Base-by-base conservation (phyloP, 2,888 invertebrate species). In the Rotaria socialis region DNA sequence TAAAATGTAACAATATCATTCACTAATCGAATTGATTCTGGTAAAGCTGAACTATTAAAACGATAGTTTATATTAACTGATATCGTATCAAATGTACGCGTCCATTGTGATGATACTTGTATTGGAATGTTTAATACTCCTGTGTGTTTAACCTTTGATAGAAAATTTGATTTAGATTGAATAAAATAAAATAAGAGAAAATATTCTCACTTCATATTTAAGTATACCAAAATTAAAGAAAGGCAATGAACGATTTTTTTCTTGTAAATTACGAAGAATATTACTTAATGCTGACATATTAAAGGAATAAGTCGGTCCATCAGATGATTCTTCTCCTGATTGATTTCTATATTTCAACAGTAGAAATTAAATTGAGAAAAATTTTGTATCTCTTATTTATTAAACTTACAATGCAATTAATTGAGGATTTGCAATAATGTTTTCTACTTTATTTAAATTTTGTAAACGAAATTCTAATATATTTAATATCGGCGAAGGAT, bases 51-150 rank as follows among this genome's bases (percentile, higher is more conserved):
- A 80, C 47, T 80, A 47, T 80, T 80, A 43, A 80, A 80, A 47
- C 80, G 80, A 80, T 80, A 80, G n/a, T 47, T 47, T 19, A 80
- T 47, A 47, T 80, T 80, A 24, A 80, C n/a, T 24, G 47, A 14
- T n/a, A 80, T 80, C n/a, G 47, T 80, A 80, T 80, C 80, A n/a
- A 47, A 80, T n/a, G 80, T 47, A 24, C 47, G 43, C 47, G 80
- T 80, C 80, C 80, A 80, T 47, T 80, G 80, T 47, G 80, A 47
- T 80, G 80, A n/a, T 7, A 80, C n/a, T 80, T 80, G 47, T 19
- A 80, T 80, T 19, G 80, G 80, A 47, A 80, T 47, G n/a, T 47
- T 80, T 22, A 24, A 11, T 43, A n/a, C 16, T 24, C 47, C 80
- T 6, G 80, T 14, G 47, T 80, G 80, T 47, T 80, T 80, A n/a